phyloP scores from a whole-genome alignment of 2,113 vertebrate genomes.

The Gulo gulo region DNA sequence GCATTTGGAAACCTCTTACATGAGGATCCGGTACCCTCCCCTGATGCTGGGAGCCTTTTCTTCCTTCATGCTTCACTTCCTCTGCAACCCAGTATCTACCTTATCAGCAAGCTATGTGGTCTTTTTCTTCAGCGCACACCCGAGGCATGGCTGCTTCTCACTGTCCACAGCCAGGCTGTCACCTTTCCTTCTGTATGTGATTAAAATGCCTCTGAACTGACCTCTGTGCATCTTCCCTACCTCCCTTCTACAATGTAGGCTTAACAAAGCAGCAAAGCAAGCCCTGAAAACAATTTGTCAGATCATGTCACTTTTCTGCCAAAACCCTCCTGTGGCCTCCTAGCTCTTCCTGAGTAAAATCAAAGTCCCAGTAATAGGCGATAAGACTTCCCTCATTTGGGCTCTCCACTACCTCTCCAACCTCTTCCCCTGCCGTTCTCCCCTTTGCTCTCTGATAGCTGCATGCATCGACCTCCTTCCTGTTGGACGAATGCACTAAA shows the following conservation, averaged over 20 bases:
- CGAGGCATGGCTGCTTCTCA: neutral
- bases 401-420: too few relatives aligned
- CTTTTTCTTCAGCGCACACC: neutral
- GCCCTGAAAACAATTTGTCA: neutral
- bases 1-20: neutral
- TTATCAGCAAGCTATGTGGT: accelerated
- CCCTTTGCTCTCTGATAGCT: neutral
- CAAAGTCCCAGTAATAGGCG: neutral
- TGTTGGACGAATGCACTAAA: neutral
- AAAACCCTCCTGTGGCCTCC: neutral
- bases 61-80: neutral
- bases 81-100: neutral
- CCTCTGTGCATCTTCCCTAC: neutral
- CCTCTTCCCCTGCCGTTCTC: neutral
- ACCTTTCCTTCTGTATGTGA: neutral
- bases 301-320: neutral
- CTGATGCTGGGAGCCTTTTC: neutral
- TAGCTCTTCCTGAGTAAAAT: neutral
- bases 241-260: neutral
- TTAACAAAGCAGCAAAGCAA: neutral
- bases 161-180: accelerated
- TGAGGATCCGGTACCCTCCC: neutral
- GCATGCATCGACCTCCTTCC: neutral
- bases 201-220: neutral
- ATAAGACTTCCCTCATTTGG: neutral